Evolutionary conservation across 2,113 vertebrate species (phyloP).

Genomic region (Sinocyclocheilus anshuiensis): DNA sequence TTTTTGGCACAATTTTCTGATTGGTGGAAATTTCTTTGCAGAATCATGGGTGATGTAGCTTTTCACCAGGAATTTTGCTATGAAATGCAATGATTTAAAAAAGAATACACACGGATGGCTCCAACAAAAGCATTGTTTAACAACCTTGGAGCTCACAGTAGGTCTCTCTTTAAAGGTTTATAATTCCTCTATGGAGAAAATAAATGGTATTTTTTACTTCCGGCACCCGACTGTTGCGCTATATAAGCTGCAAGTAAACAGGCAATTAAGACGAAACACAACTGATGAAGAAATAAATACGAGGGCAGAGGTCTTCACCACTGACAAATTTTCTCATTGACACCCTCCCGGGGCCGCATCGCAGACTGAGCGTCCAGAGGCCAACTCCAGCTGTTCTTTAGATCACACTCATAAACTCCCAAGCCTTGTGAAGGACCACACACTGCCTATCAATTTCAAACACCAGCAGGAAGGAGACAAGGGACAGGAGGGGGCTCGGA

Average conservation of each 20-base stretch:
- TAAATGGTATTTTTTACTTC: background rate
- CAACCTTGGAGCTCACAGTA: background rate
- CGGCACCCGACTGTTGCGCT: background rate
- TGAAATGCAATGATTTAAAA: no score
- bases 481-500: slow-evolving; percentile 35
- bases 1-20: background rate
- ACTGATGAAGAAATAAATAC: slow-evolving; percentile 52
- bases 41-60: background rate
- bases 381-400: slow-evolving; percentile 65
- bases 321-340: slow-evolving; percentile 50
- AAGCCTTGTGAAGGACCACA: slow-evolving; percentile 62
- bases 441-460: slow-evolving; percentile 69
- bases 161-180: background rate
- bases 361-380: slow-evolving; percentile 27
- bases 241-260: background rate
- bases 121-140: background rate
- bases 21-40: background rate
- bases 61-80: no score
- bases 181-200: background rate
- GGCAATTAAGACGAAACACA: background rate
- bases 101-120: background rate
- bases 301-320: slow-evolving; percentile 58
- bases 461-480: slow-evolving; percentile 54
- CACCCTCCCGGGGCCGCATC: background rate
- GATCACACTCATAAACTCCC: slow-evolving; percentile 61